Evolutionary conservation across 2,797 vertebrate species (phyloP), one percentile per base, ranked within the genome.

Genomic region (Mallotus villosus): DNA sequence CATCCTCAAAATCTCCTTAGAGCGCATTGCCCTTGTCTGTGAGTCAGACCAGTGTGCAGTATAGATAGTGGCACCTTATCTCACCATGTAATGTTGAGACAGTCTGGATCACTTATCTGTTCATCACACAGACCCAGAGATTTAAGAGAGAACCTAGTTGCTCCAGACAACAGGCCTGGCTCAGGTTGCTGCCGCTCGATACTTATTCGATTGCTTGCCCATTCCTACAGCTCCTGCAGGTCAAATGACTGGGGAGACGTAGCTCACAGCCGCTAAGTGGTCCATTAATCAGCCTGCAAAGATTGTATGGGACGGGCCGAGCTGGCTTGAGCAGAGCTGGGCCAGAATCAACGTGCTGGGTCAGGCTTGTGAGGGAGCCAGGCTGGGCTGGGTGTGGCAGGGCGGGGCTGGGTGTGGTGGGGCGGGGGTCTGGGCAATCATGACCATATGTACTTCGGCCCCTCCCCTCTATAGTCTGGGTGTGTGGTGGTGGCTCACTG

Each of bases 191-290:
- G 80, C 22, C 73, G 62, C 72, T 89, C 84, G 2, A 88, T 90
- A 83, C 80, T 89, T 81, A 90, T 90, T 85, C 75, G 84, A 88
- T 90, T 87, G 79, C 8, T 27, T 68, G 70, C 49, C 79, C 84
- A 82, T 86, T 85, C 82, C 82, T 82, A 81, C 84, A 77, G 79
- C 70, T 81, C 66, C 68, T 71, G 81, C 77, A 12, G 85, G 84
- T 89, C 88, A 85, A 81, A 86, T 88, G 84, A 85, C 87, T 81
- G 80, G 69, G 69, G 84, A 85, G 85, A 82, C 79, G 86, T 71
- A 83, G 79, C 80, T 84, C 81, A 68, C 73, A 32, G 77, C 73
- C 27, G 67, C 85, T 89, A 87, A 90, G 84, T 89, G 82, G 80
- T 84, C 74, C 58, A 86, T 90, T 70, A 84, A 87, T 87, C 81